phyloP scores from a whole-genome alignment of 2,113 vertebrate species.

The Eubucco bourcierii region DNA sequence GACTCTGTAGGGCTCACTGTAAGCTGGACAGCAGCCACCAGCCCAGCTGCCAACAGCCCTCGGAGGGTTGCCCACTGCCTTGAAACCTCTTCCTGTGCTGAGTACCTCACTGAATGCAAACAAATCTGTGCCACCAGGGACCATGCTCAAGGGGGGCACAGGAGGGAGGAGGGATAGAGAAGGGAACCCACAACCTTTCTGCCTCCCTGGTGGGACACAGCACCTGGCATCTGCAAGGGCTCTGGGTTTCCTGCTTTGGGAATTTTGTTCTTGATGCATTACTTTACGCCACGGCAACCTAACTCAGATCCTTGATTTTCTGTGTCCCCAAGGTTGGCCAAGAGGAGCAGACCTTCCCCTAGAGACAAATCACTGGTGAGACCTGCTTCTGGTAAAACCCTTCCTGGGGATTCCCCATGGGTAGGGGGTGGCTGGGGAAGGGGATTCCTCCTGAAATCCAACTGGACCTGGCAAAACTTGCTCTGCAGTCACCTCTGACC shows the following conservation, averaged over 20 bases:
- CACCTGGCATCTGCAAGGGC: fast-evolving
- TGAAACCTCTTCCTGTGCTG: no score
- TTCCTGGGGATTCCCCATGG: fast-evolving
- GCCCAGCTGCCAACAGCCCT: no score
- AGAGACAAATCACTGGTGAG: background rate
- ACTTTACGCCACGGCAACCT: background rate
- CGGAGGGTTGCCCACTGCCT: no score
- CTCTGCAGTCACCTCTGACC: background rate
- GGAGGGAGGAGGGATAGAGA: no score
- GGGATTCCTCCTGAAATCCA: background rate
- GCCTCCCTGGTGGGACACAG: fast-evolving
- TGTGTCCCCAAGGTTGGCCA: background rate
- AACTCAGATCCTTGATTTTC: background rate
- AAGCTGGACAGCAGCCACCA: no score
- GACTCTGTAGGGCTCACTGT: no score
- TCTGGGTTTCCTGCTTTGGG: background rate
- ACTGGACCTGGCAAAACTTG: background rate
- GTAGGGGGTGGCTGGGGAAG: background rate
- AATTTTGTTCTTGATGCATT: fast-evolving
- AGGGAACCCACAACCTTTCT: background rate
- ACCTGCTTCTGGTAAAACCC: background rate
- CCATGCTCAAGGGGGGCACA: no score
- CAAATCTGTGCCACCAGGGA: no score
- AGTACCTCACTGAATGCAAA: no score
- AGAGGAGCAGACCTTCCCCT: conserved; percentile 8